Evolutionary conservation across 2,797 vertebrate species (phyloP), one percentile per base, ranked within the genome.

Genomic region (Xenops minutus): DNA sequence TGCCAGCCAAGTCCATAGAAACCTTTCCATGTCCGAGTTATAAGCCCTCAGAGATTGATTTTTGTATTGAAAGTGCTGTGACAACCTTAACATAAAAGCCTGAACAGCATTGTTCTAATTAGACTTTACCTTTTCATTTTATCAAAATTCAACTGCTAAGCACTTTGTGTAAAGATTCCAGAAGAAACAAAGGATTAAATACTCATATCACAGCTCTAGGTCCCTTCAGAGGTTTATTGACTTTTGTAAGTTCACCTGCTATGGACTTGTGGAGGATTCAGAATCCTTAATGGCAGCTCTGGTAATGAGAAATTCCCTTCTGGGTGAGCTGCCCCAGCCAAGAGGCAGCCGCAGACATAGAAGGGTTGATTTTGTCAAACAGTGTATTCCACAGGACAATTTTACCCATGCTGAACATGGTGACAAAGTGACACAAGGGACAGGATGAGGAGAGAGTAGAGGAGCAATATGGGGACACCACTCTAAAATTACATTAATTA

Each of bases 91-190:
- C 4, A 22, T 83, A 84, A 79, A 96, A 95, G 87, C 67, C 88
- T 95, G 91, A 93, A 76, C 48, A 72, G 21, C 10, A 1, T 66
- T 9, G 9, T 76, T 96, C 55, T 93, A 95, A 97, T 97, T 94
- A 96, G 76, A 81, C 69, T 94, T 97, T 97, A 96, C 95, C 75
- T 97, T 96, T 97, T 89, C 59, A 39, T 97, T 97, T 83, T 90
- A 95, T 94, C 91, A 55, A 48, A 95, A 97, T 95, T 95, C 87
- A 92, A 36, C 92, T 96, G 80, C 92, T 75, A 87, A 88, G 84
- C 91, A 96, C 56, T 91, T 90, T 41, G 63, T 71, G 71, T 84
- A 77, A 95, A 83, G 87, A 82, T 94, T 96, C 91, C 39, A 30
- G 94, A 82, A 97, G 76, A 92, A 97, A 93, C 66, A 76, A 80